phyloP scores from a whole-genome alignment of 53 echinoderm and acorn worm species.

The Paracentrotus lividus region DNA sequence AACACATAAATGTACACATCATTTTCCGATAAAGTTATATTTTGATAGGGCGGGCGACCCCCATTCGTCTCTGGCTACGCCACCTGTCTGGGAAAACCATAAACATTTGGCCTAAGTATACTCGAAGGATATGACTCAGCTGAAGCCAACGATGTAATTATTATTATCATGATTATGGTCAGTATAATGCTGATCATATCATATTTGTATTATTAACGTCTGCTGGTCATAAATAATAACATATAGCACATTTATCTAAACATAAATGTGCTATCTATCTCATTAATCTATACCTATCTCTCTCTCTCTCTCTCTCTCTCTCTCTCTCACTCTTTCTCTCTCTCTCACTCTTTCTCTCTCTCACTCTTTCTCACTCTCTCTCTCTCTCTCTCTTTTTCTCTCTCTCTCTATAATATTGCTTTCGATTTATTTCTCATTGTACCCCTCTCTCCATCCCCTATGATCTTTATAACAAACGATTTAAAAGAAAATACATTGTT shows the following conservation, averaged over 20 bases:
- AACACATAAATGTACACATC: too few species aligned
- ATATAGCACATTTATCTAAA: background rate
- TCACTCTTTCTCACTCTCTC: too few species aligned
- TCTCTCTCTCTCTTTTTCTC: too few species aligned
- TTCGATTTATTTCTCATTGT: too few species aligned
- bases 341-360: too few species aligned
- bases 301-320: background rate
- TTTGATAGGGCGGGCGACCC: background rate
- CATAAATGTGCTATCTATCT: background rate
- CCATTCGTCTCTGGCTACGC: background rate
- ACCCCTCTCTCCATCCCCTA: too few species aligned
- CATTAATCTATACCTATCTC: background rate
- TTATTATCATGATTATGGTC: background rate
- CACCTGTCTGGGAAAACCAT: background rate
- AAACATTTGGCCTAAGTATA: background rate
- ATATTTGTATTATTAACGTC: background rate
- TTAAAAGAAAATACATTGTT: too few species aligned
- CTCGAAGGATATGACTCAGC: slow-evolving; percentile 4
- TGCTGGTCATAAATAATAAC: background rate
- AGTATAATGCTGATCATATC: background rate
- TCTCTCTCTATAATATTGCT: too few species aligned
- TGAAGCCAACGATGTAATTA: background rate
- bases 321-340: too few species aligned
- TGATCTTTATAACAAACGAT: too few species aligned
- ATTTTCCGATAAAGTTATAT: background rate